Conservation (phyloP, 2,797 vertebrate species). For the Manis crassicaudata region DNA sequence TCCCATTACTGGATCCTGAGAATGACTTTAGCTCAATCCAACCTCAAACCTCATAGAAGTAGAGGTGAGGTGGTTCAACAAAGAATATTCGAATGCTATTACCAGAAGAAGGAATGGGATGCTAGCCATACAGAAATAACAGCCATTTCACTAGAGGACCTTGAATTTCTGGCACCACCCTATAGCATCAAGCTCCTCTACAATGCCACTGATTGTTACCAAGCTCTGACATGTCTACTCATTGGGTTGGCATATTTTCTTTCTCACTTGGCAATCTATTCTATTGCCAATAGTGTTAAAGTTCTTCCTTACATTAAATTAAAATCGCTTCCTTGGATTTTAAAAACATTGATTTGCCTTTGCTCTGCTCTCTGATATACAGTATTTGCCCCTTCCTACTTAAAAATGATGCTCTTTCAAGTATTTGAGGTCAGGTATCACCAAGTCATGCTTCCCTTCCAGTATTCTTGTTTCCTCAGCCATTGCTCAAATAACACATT, state of each 20-base stretch:
- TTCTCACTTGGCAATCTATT: not conserved
- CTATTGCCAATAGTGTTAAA: not conserved
- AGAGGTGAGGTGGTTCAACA: not conserved
- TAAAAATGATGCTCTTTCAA: not conserved
- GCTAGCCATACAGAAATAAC: not conserved
- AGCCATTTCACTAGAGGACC: not conserved
- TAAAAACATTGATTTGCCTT: not conserved
- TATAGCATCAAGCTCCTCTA: not conserved
- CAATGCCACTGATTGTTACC: not conserved
- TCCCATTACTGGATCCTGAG: not conserved
- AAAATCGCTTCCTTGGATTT: constrained; percentile 1
- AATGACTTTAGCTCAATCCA: not conserved
- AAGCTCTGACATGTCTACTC: not conserved
- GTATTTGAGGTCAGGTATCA: not conserved
- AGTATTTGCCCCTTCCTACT: not conserved
- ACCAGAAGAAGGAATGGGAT: not conserved
- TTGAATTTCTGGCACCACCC: not conserved
- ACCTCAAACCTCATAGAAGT: not conserved
- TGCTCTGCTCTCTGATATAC: not conserved
- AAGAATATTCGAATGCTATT: not conserved
- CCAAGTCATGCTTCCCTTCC: not conserved
- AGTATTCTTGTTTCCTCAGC: not conserved
- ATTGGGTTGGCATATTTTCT: not conserved
- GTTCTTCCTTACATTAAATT: not conserved
- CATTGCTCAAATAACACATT: not conserved